Conservation (phyloP, 2,113 vertebrate genomes). For the Crotophaga sulcirostris region DNA sequence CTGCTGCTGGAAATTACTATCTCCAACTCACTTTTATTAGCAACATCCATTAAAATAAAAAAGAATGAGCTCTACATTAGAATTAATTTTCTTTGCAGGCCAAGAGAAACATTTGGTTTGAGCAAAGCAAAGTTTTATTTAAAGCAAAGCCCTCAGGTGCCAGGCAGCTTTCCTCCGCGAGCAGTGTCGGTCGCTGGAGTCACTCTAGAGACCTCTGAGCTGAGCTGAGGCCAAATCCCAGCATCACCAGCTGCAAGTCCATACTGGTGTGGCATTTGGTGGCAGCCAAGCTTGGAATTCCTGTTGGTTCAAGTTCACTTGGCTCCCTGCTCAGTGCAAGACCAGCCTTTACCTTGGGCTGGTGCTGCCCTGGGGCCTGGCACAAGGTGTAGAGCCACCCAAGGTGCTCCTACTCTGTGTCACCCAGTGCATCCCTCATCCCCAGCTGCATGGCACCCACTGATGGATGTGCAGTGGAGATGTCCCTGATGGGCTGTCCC, state of each 20-base stretch:
- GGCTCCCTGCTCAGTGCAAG: not conserved
- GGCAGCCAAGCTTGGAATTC: not conserved
- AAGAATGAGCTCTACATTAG: not conserved
- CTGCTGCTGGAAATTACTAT: not conserved
- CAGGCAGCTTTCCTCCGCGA: not conserved
- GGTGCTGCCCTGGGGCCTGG: not conserved
- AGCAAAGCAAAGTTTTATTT: not conserved
- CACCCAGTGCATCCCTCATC: not conserved
- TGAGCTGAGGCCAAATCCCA: fast-evolving
- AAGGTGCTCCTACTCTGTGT: not conserved
- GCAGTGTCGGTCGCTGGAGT: not conserved
- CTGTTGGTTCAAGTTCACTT: not conserved
- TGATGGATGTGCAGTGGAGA: fast-evolving
- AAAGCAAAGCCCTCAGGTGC: not conserved
- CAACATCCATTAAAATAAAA: not conserved
- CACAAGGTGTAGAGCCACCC: not conserved
- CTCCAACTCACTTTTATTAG: slow-evolving; percentile 10
- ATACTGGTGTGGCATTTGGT: fast-evolving
- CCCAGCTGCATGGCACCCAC: fast-evolving
- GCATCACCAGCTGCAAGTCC: fast-evolving
- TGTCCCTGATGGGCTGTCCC: not conserved
- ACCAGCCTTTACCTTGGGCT: not conserved
- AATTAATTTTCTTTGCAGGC: not conserved
- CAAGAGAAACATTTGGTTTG: not conserved
- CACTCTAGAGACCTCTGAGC: not conserved